Conservation (phyloP, 2,888 invertebrate species). For the Sinohyriopsis cumingii region DNA sequence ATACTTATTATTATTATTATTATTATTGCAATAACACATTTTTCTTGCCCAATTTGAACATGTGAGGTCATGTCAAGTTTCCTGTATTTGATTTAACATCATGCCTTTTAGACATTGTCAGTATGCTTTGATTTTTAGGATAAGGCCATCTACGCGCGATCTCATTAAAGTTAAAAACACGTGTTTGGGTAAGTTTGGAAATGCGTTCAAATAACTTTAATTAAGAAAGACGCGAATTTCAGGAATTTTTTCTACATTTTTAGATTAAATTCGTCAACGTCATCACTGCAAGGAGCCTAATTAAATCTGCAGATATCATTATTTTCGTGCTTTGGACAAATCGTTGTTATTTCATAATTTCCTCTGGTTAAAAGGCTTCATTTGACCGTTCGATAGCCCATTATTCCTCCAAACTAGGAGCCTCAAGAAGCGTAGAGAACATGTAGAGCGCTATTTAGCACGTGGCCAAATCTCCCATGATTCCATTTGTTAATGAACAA, state of each 20-base stretch:
- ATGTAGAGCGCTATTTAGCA: conserved; percentile 11
- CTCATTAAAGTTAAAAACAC: no score
- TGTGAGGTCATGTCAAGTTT: no score
- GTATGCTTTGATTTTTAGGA: no score
- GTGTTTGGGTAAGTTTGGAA: no score
- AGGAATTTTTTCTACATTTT: conserved; percentile 10
- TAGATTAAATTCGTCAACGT: conserved; percentile 38
- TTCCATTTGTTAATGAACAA: no score
- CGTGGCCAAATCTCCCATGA: no score
- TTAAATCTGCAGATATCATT: conserved; percentile 44
- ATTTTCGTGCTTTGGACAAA: conserved; percentile 35
- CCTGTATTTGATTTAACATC: no score
- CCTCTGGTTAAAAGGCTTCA: conserved; percentile 32
- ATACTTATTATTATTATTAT: no score
- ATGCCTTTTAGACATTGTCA: no score
- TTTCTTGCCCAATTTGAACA: no score
- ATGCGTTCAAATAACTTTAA: not conserved
- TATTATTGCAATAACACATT: no score
- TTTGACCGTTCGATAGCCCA: conserved; percentile 35
- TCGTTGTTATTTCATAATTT: conserved; percentile 37
- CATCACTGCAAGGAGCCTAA: conserved; percentile 41
- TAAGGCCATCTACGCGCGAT: no score
- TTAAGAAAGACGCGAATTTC: conserved; percentile 3
- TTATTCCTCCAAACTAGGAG: conserved; percentile 21
- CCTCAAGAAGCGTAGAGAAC: conserved; percentile 21